Conservation (phyloP, 2,888 invertebrate genomes). For the Theodoxus fluviatilis region DNA sequence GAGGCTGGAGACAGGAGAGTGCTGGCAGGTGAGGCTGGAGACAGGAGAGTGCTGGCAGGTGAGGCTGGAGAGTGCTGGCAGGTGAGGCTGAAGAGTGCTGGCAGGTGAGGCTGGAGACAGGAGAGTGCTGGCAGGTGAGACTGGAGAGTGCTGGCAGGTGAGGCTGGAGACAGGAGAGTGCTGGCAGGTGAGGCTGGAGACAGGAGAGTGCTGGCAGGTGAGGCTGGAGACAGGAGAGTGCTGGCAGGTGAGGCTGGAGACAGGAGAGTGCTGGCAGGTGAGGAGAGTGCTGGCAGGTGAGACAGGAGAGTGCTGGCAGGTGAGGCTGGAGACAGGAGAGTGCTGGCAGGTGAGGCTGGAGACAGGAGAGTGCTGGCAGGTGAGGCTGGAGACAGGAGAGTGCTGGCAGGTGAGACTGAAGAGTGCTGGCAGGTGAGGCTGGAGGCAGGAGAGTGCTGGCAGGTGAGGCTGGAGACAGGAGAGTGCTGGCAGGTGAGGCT, state of each 20-base stretch:
- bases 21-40: constrained; percentile 66
- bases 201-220: too few species aligned
- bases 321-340: constrained; percentile 78
- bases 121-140: constrained; percentile 72
- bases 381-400: constrained; percentile 78
- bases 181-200: constrained; percentile 66
- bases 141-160: background rate
- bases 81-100: constrained; percentile 46
- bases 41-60: constrained; percentile 70
- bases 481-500: constrained; percentile 70
- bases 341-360: constrained; percentile 68
- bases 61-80: constrained; percentile 76
- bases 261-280: too few species aligned
- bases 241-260: constrained; percentile 66
- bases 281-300: constrained; percentile 74
- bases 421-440: too few species aligned
- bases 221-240: constrained; percentile 78
- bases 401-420: constrained; percentile 68
- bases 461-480: constrained; percentile 72
- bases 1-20: constrained; percentile 79
- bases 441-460: constrained; percentile 77
- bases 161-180: constrained; percentile 78
- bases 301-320: background rate
- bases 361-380: too few species aligned
- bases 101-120: too few species aligned